phyloP scores from a whole-genome alignment of 2,113 vertebrate species.

The Tychaedon coryphoeus region DNA sequence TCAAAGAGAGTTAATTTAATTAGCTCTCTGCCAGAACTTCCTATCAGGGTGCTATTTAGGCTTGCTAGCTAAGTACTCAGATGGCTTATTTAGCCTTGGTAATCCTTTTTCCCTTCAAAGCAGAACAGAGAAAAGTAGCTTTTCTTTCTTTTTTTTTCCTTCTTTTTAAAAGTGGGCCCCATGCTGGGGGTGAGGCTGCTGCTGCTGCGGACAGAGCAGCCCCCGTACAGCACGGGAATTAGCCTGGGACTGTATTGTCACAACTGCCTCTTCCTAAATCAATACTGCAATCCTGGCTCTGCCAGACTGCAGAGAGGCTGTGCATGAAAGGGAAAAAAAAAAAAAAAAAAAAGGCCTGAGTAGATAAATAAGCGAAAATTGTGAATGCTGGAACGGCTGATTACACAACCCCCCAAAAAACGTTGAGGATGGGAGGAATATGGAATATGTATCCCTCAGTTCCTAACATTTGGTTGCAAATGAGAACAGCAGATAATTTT shows the following conservation, averaged over 20 bases:
- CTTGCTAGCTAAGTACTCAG: constrained; percentile 6
- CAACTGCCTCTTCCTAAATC: constrained; percentile 10
- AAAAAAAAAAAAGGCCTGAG: background rate
- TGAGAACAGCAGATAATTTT: constrained; percentile 41
- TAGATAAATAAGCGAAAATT: constrained; percentile 2
- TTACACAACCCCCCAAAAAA: background rate
- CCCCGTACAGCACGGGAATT: accelerated
- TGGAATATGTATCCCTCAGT: background rate
- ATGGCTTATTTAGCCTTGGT: constrained; percentile 48
- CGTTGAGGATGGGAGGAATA: background rate
- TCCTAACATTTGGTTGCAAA: background rate
- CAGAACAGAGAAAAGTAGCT: constrained; percentile 1
- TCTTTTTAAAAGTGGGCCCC: background rate
- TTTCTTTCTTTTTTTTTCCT: background rate
- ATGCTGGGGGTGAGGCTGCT: background rate
- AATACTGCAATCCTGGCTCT: background rate
- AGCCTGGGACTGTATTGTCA: background rate
- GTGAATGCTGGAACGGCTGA: background rate
- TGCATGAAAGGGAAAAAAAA: background rate
- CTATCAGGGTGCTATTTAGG: constrained; percentile 33
- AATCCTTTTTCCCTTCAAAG: constrained; percentile 52
- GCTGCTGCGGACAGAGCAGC: background rate
- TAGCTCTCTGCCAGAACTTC: constrained; percentile 61
- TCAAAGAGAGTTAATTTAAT: constrained; percentile 69
- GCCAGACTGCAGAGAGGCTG: constrained; percentile 1